Conservation (phyloP, 64 coral and sea anemone genomes). For the Actinia tenebrosa region DNA sequence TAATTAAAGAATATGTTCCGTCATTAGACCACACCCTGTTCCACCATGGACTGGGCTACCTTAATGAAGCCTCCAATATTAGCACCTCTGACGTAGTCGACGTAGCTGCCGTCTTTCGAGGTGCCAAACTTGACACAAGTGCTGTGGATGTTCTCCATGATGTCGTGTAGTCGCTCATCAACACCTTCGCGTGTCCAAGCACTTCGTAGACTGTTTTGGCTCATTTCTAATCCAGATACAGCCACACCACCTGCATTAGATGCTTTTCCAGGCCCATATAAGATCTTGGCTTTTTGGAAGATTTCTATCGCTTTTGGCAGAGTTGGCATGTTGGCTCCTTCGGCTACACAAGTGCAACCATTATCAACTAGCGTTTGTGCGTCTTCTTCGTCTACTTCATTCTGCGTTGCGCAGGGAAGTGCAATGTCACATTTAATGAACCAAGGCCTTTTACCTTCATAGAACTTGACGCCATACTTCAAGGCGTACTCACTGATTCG, state of each 20-base stretch:
- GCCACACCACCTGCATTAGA: conserved; percentile 90
- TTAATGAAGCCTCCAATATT: conserved; percentile 85
- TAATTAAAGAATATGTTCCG: no score
- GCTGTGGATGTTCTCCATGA: conserved; percentile 90
- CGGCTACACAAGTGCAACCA: conserved; percentile 72
- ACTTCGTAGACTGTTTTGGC: conserved; percentile 80
- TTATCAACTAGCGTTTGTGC: conserved; percentile 66
- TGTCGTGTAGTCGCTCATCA: conserved; percentile 79
- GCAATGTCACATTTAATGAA: conserved; percentile 80
- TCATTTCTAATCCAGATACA: conserved; percentile 91
- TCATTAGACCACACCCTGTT: conserved; percentile 83
- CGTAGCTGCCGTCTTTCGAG: conserved; percentile 44
- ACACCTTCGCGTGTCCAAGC: conserved; percentile 84
- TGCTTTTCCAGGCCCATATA: conserved; percentile 81
- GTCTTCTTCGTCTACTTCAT: conserved; percentile 70
- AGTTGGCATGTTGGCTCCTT: conserved; percentile 88
- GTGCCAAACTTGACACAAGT: conserved; percentile 76
- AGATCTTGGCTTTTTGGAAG: conserved; percentile 62
- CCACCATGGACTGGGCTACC: conserved; percentile 80
- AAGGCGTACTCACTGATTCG: conserved; percentile 71
- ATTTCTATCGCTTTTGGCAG: conserved; percentile 68
- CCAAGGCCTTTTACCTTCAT: conserved; percentile 72
- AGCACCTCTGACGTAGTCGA: conserved; percentile 84
- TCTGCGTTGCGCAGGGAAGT: conserved; percentile 84
- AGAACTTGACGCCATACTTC: conserved; percentile 65